phyloP scores from a whole-genome alignment of 1,140 invertebrate species.

The Drosophila kanapiae region DNA sequence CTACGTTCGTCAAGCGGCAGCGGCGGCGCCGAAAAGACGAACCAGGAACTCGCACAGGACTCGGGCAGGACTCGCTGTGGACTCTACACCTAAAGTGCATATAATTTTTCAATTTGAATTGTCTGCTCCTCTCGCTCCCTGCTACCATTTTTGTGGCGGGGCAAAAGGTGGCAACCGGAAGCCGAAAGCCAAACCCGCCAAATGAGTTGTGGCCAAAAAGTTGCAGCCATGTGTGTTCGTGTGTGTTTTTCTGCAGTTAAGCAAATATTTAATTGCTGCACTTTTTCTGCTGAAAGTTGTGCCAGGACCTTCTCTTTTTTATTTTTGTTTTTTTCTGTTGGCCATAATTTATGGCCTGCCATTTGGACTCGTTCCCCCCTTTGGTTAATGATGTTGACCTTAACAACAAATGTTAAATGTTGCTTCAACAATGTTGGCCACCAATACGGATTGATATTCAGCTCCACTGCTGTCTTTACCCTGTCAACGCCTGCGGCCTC shows the following conservation, averaged over 20 bases:
- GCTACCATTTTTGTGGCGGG: slow-evolving; percentile 60
- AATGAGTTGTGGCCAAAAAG: slow-evolving; percentile 84
- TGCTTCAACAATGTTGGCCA: slow-evolving; percentile 72
- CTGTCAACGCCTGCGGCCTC: slow-evolving; percentile 40
- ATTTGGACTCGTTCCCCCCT: slow-evolving; percentile 59
- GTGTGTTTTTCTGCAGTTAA: slow-evolving; percentile 67
- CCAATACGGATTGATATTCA: slow-evolving; percentile 42
- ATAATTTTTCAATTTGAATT: slow-evolving; percentile 85
- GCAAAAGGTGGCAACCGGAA: slow-evolving; percentile 70
- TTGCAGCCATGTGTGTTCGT: slow-evolving; percentile 49
- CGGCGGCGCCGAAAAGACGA: slow-evolving; percentile 64
- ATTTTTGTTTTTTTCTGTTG: slow-evolving; percentile 50
- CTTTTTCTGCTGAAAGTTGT: slow-evolving; percentile 75
- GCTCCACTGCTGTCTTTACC: not conserved
- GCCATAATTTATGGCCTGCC: slow-evolving; percentile 84
- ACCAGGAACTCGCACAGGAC: slow-evolving; percentile 10
- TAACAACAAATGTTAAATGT: slow-evolving; percentile 71
- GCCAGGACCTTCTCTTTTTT: slow-evolving; percentile 58
- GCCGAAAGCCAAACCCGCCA: slow-evolving; percentile 43
- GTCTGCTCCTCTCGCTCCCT: slow-evolving; percentile 32
- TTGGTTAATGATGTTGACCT: slow-evolving; percentile 72
- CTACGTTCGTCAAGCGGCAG: slow-evolving; percentile 68
- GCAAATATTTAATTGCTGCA: slow-evolving; percentile 85
- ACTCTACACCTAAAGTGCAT: slow-evolving; percentile 81
- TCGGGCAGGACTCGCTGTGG: slow-evolving; percentile 11